phyloP scores from a whole-genome alignment of 2,888 invertebrate genomes.

The Rhyacophila evoluta region DNA sequence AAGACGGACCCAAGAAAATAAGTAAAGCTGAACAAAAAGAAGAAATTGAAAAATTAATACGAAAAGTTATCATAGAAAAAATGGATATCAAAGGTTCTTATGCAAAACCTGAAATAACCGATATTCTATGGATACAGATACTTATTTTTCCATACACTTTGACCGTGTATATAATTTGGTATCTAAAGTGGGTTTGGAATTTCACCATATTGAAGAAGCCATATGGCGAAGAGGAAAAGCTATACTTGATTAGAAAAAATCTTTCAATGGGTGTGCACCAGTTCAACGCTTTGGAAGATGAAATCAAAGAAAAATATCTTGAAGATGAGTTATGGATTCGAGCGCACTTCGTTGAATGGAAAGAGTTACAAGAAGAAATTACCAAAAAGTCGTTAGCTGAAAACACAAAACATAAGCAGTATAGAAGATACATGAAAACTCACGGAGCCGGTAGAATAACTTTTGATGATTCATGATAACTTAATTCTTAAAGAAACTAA shows the following conservation, averaged over 20 bases:
- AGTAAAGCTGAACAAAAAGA: conserved; percentile 76
- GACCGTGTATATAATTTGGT: conserved; percentile 79
- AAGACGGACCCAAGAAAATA: conserved; percentile 68
- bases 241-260: conserved; percentile 84
- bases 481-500: conserved; percentile 20
- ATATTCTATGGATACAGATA: conserved; percentile 88
- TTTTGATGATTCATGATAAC: conserved; percentile 79
- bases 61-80: conserved; percentile 88
- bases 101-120: conserved; percentile 82
- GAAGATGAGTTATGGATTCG: conserved; percentile 84
- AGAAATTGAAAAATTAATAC: conserved; percentile 84
- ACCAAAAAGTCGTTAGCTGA: conserved; percentile 87
- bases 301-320: conserved; percentile 79
- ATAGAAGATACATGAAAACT: conserved; percentile 90
- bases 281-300: conserved; percentile 80
- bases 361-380: conserved; percentile 85
- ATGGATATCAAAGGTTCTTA: conserved; percentile 96
- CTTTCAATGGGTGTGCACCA: conserved; percentile 80
- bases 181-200: conserved; percentile 84
- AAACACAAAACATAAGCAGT: conserved; percentile 88
- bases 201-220: conserved; percentile 80
- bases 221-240: conserved; percentile 85
- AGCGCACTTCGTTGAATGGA: conserved; percentile 84
- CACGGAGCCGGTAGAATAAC: conserved; percentile 91
- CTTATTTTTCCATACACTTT: conserved; percentile 83